Evolutionary conservation across 1,140 invertebrate genomes (phyloP), one percentile per base, ranked within the genome.

Genomic region (Hestina assimilis): DNA sequence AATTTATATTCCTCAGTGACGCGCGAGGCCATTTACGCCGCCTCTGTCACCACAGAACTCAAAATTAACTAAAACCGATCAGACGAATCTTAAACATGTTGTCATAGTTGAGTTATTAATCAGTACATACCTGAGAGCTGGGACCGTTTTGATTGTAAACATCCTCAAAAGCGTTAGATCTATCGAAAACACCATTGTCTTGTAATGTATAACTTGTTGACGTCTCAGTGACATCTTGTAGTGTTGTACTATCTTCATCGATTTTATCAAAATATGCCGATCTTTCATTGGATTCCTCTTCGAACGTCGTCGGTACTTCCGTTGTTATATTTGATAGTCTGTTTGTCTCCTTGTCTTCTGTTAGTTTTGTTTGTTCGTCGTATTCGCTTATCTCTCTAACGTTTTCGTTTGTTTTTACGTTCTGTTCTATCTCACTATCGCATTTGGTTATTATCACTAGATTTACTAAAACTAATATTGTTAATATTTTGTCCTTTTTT

Each of bases 121-220:
- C 8, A 1, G 24, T 11, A 59, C 55, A 20, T 50, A 65, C 62
- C 57, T 65, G 62, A 15, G 12, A 15, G n/a, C 43, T 65, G 48
- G 35, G 26, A 28, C 33, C 40, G 33, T 54, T 55, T 9, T 41
- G 41, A 53, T 58, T 64, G 63, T 68, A 62, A 51, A 67, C 47
- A 63, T 66, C 67, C 41, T 70, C 60, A 3, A 19, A 9, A 5
- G 33, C 31, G 19, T 42, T 26, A 12, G 50, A 45, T 38, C 33
- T 63, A 33, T 47, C 66, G 38, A 69, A 68, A 54, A 77, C 63
- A 63, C 63, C 66, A 64, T 69, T 72, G 59, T 75, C 69, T 6
- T 46, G 55, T 11, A 42, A 23, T n/a, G 64, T 59, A 19, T 33
- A 52, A 12, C 47, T 45, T 2, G 48, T 28, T 26, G 9, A 17